Evolutionary conservation across 2,888 invertebrate species (phyloP).

Genomic region (Carabus problematicus): DNA sequence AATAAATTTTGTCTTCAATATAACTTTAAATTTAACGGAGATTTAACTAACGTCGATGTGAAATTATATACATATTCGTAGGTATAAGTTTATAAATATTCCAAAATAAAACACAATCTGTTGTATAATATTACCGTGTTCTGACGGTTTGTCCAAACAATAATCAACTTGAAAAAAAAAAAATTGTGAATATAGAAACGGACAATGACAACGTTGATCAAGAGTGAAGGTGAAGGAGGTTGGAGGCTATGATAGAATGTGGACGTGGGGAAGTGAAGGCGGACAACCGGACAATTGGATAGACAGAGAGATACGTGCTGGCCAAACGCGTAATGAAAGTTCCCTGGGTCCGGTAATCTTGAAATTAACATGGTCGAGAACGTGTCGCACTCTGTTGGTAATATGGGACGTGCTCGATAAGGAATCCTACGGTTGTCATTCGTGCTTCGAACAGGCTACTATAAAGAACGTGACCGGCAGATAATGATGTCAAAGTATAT

Average conservation of each 20-base stretch:
- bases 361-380: constrained; percentile 43
- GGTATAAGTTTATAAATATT: too few relatives aligned
- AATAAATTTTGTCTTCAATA: too few relatives aligned
- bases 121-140: too few relatives aligned
- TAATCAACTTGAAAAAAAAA: too few relatives aligned
- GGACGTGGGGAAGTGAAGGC: not conserved
- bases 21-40: too few relatives aligned
- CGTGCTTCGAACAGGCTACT: constrained; percentile 58
- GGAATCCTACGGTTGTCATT: constrained; percentile 50
- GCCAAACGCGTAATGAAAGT: constrained; percentile 16
- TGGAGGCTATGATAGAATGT: not conserved
- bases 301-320: constrained; percentile 5
- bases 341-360: constrained; percentile 42
- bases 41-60: too few relatives aligned
- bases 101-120: too few relatives aligned
- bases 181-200: too few relatives aligned
- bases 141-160: too few relatives aligned
- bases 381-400: constrained; percentile 44
- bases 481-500: constrained; percentile 58
- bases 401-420: constrained; percentile 45
- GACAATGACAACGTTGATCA: too few relatives aligned
- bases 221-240: too few relatives aligned
- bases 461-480: constrained; percentile 58
- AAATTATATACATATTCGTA: too few relatives aligned
- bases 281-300: constrained; percentile 1